Base-by-base conservation (phyloP, 1,140 invertebrate species). In the Drosophila jambulina region DNA sequence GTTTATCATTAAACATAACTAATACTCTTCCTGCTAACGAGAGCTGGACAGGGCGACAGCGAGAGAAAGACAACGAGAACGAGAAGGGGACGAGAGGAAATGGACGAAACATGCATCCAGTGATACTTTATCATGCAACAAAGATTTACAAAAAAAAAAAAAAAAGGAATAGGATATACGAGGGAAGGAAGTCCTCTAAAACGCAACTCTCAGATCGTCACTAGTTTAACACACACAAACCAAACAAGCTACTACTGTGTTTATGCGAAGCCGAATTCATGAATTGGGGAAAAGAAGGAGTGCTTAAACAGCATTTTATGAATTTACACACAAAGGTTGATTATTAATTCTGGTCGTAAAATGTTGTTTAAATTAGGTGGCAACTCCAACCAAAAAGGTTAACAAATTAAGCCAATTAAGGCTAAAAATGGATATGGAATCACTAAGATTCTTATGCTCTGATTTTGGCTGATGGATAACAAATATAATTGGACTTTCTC, bases 221-320 rank as follows among this genome's bases (percentile, higher is more conserved):
- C 53, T 71, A 72, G 19, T 72, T 27, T 21, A 72, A 59, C 53
- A 72, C 54, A 60, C 56, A 74, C 68, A 72, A 72, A 72, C 67
- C 67, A 72, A 59, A 72, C 53, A 72, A 71, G 43, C 51, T 71
- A 32, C 49, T 51, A 23, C 2, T 23, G 8, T 23, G 32, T 36
- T 53, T 54, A 54, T 23, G 32, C 32, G 19, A 54, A 54, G 51
- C 19, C 19, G 15, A 36, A 10, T 36, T 54, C 51, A 54, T 23
- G 51, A 1, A 34, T 53, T 38, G 36, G 8, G 13, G 6, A 1
- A n/a, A 17, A 25, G 1, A 10, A 19, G 5, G 10, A 23, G 12
- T 21, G 43, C 13, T 15, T 46, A 23, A 15, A 15, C 12, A 46
- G 2, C 6, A n/a, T 15, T 49, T 49, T 8, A 27, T 9, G 23